Base-by-base conservation (phyloP, 35 echinoderm and acorn worm species). In the Heliocidaris erythrogramma region DNA sequence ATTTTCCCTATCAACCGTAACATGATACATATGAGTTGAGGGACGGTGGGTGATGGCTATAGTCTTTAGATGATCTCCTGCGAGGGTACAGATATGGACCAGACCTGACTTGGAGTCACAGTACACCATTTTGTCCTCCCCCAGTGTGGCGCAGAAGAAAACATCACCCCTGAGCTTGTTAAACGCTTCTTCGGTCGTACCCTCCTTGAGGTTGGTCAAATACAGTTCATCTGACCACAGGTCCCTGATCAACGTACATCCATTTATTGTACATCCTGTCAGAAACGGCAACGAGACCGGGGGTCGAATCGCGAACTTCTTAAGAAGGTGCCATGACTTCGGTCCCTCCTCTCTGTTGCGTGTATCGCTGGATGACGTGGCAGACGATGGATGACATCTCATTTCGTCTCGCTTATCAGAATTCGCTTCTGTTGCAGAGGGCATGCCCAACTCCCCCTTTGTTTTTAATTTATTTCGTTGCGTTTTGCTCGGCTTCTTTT, bases 41-140 rank as follows among this genome's bases (percentile, higher is more conserved):
- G 91, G 91, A 30, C 91, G 91, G 32, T 92, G 91, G 13, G 91
- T 52, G 48, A 92, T 30, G 29, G 47, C 47, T 49, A 92, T 92
- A 5, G 91, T 52, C 50, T 92, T 92, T 13, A 92, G 16, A 59
- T 92, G 91, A 30, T 50, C 50, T 9, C 91, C 91, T 14, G 27
- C 2, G 30, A 30, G 16, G 13, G 48, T 92, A 30, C 91, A 92
- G 18, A 92, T 92, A 59, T 92, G 91, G 91, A 92, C 29, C 16
- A 59, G 29, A 48, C 91, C 91, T 21, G 91, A 52, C 91, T 59
- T 92, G 16, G 91, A 92, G 49, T 92, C 91, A 59, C 91, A 92
- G 91, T 92, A 92, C 31, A 59, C 91, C 47, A 92, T 92, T 4
- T 59, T 92, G 91, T 59, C n/a, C n/a, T 49, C 47, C 13, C 17